These are phyloP conservation scores for Heliocidaris tuberculata DNA, from an alignment of 35 echinoderm and acorn worm genomes.

Conservation along the genomic window DNA sequence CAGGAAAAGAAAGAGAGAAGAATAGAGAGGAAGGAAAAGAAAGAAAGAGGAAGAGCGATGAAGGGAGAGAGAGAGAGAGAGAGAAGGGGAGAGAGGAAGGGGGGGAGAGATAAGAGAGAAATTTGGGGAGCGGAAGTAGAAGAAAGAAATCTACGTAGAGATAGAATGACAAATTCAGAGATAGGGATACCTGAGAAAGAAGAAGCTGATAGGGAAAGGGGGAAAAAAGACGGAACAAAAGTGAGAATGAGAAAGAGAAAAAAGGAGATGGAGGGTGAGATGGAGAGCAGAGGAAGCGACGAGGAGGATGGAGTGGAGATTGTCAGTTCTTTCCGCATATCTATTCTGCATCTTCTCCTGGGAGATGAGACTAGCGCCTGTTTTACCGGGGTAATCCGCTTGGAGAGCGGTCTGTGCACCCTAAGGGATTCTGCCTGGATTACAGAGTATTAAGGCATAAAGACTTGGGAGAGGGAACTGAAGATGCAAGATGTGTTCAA, in stretches of 20 bases:
- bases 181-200: too few relatives aligned
- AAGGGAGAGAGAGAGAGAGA: neutral
- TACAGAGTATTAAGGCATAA: slow-evolving; percentile 31
- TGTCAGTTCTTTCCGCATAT: neutral
- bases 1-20: neutral
- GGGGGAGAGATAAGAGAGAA: too few relatives aligned
- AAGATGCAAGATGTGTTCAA: neutral
- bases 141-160: too few relatives aligned
- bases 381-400: slow-evolving; percentile 40
- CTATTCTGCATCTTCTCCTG: neutral
- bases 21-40: neutral
- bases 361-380: slow-evolving; percentile 27
- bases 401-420: slow-evolving; percentile 25
- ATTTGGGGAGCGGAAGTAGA: too few relatives aligned
- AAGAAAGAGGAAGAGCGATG: neutral
- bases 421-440: slow-evolving; percentile 19
- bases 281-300: neutral
- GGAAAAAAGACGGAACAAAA: too few relatives aligned
- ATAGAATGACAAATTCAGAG: too few relatives aligned
- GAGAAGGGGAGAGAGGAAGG: neutral
- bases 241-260: too few relatives aligned
- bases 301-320: neutral
- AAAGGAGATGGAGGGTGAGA: neutral
- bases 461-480: slow-evolving; percentile 21
- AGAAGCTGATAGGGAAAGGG: too few relatives aligned